phyloP scores from a whole-genome alignment of 2,113 vertebrate species.

The Cnemophilus loriae region DNA sequence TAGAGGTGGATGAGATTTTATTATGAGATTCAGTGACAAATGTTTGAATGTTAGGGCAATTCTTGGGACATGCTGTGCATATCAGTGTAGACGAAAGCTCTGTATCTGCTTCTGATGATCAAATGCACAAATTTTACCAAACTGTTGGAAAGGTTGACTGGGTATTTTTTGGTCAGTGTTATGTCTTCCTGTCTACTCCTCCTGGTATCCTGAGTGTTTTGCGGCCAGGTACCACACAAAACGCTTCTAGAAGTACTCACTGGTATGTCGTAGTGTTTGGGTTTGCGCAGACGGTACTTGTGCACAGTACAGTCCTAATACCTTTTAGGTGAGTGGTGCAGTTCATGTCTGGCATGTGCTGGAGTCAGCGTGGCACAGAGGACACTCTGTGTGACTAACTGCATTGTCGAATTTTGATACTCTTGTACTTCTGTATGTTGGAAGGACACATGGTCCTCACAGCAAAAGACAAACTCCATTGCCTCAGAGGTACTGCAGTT shows the following conservation, averaged over 20 bases:
- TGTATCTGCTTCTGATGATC: background rate
- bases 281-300: background rate
- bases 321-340: background rate
- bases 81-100: background rate
- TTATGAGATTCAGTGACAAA: background rate
- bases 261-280: background rate
- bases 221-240: background rate
- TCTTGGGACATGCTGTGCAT: background rate
- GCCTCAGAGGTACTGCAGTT: background rate
- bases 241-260: background rate
- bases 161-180: background rate
- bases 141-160: background rate
- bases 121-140: background rate
- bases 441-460: background rate
- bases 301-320: background rate
- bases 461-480: background rate
- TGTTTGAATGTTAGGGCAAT: background rate
- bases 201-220: background rate
- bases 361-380: background rate
- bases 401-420: background rate
- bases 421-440: background rate
- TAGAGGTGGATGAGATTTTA: background rate
- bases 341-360: accelerated
- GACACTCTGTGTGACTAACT: background rate
- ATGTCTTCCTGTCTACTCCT: background rate